Base-by-base conservation (phyloP, 2,888 invertebrate species). In the Galeruca laticollis region DNA sequence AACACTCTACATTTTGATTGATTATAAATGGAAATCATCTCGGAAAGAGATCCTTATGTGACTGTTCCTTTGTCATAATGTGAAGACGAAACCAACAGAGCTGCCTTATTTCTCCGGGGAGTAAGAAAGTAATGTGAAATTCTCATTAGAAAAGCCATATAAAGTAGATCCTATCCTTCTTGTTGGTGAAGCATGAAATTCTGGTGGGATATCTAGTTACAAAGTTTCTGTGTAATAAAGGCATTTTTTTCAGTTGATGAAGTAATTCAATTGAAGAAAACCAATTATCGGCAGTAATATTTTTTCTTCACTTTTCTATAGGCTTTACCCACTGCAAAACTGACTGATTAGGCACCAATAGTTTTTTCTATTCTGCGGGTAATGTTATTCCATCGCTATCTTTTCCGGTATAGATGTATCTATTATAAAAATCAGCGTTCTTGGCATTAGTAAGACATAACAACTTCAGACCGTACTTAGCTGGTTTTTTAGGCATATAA, bases 91-190 rank as follows among this genome's bases (percentile, higher is more conserved):
- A 37, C 37, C n/a, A n/a, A n/a, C n/a, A n/a, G n/a, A n/a, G n/a
- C n/a, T n/a, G n/a, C n/a, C n/a, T n/a, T n/a, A n/a, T 37, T 37
- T 37, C 11, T 37, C 11, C 37, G 37, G 37, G 37, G 10, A 6
- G 37, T 37, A 37, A 37, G 37, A 37, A 37, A 37, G 37, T 37
- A 37, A 37, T 37, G 37, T 37, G 37, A 37, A 37, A 37, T 37
- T 37, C 8, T 37, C 37, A 37, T 37, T 37, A 37, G 37, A 37
- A 37, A 37, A 37, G 37, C 37, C 37, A n/a, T n/a, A n/a, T n/a
- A n/a, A n/a, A n/a, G n/a, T n/a, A n/a, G n/a, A n/a, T n/a, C n/a
- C n/a, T n/a, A n/a, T n/a, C n/a, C n/a, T n/a, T n/a, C n/a, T n/a
- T n/a, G n/a, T n/a, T n/a, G n/a, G n/a, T n/a, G n/a, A n/a, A n/a